These are phyloP conservation scores for Thereva nobilitata DNA, from an alignment of 2,888 invertebrate genomes.

Conservation along the genomic window DNA sequence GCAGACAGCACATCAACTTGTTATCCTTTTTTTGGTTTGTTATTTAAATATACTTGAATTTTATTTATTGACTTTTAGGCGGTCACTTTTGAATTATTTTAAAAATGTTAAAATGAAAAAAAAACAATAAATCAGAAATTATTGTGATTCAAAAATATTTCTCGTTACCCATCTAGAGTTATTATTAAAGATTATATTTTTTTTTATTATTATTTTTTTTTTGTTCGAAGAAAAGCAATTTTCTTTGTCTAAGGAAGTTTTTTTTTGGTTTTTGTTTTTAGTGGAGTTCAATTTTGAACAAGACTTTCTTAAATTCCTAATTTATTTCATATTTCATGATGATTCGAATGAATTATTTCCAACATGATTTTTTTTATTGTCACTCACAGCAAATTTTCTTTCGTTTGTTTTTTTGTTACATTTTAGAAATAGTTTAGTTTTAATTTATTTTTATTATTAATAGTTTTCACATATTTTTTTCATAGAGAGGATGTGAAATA, in stretches of 20 bases:
- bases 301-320: conserved; percentile 13
- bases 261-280: too few relatives aligned
- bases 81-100: conserved; percentile 7
- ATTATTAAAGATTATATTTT: conserved; percentile 11
- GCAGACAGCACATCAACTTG: conserved; percentile 2
- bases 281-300: background rate
- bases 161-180: background rate
- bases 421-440: conserved; percentile 11
- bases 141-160: background rate
- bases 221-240: background rate
- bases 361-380: conserved; percentile 51
- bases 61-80: conserved; percentile 26
- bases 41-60: conserved; percentile 8
- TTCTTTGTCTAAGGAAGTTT: too few relatives aligned
- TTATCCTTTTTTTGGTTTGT: too few relatives aligned
- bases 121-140: background rate
- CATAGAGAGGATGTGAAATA: conserved; percentile 22
- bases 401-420: conserved; percentile 46
- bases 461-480: background rate
- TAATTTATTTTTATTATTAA: conserved; percentile 3
- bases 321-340: background rate
- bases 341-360: background rate
- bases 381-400: conserved; percentile 58
- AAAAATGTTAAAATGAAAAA: conserved; percentile 12
- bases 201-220: background rate